A percentile compares a stretch with the other conserved stretches of the same genome.
phyloP scores from a whole-genome alignment of 2,888 invertebrate genomes.

The Muschampia plurimacula region DNA sequence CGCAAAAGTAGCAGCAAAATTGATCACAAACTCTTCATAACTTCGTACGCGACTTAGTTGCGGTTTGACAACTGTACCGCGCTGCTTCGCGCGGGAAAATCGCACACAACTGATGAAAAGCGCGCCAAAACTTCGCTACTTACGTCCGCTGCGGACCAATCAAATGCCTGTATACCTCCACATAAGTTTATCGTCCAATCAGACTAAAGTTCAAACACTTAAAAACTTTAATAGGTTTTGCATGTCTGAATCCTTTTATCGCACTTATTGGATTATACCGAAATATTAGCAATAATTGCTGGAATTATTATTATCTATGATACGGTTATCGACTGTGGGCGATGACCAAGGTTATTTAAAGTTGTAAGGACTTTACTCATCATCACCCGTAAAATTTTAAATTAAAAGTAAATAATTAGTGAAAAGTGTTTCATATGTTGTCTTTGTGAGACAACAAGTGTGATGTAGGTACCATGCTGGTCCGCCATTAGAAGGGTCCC shows the following conservation, averaged over 20 bases:
- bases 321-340: constrained; percentile 18
- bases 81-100: constrained; percentile 67
- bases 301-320: constrained; percentile 37
- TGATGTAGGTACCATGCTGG: too few relatives aligned
- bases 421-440: too few relatives aligned
- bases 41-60: constrained; percentile 52
- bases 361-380: too few relatives aligned
- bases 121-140: constrained; percentile 79
- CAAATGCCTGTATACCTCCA: constrained; percentile 64
- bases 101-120: constrained; percentile 72
- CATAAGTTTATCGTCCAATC: constrained; percentile 61
- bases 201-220: constrained; percentile 69
- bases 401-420: too few relatives aligned
- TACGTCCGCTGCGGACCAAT: constrained; percentile 70
- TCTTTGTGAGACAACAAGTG: too few relatives aligned
- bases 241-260: constrained; percentile 62
- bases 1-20: constrained; percentile 45
- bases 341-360: too few relatives aligned
- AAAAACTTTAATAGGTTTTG: constrained; percentile 80
- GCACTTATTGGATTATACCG: constrained; percentile 19
- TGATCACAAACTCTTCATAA: constrained; percentile 62
- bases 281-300: constrained; percentile 28
- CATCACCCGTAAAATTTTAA: too few relatives aligned
- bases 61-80: constrained; percentile 44
- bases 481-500: too few relatives aligned